Base-by-base conservation (phyloP, 2,113 vertebrate species). In the Dicaeum eximium region DNA sequence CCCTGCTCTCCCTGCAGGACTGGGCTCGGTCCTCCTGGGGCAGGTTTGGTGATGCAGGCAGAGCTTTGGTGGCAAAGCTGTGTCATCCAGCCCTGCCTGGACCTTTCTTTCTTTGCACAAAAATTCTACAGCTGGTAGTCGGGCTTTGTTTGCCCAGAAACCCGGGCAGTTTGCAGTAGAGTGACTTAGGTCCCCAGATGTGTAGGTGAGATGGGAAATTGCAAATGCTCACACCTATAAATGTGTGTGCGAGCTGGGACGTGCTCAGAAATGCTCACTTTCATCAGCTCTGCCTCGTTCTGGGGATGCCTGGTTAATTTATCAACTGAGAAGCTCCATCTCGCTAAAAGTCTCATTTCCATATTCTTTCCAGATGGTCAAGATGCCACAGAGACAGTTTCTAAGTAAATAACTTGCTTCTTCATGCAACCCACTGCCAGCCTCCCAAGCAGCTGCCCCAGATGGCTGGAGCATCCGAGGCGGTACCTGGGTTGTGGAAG, bases 341-440 rank as follows among this genome's bases (percentile, higher is more conserved):
- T 82, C 15, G 1, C 74, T 66, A 21, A 22, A 89, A 95, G 83
- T 93, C 94, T 96, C 64, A 94, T 97, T 96, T 96, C 92, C 93
- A 95, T 96, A 92, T 97, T 95, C 95, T 88, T 96, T 95, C 91
- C 95, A 97, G 95, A 95, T 97, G 94, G 96, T 95, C 92, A 96
- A 95, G 93, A 80, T 96, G 95, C 95, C 90, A 96, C 83, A 66
- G 95, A 95, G 95, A 96, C 85, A 69, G 80, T 88, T 93, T 90
- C 80, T 86, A 92, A 96, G 94, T 96, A 95, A 95, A 94, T 94
- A 93, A 90, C 83, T 91, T 58, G 51, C 94, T 88, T 24, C 82
- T 85, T 93, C 58, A n/a, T 21, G 10, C 93, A 89, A 18, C 81
- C 56, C 54, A 38, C 88, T 48, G 27, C 28, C 88, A 66, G 80